Evolutionary conservation across 2,888 invertebrate species (phyloP).

Genomic region (Poecilobothrus nobilitatus): DNA sequence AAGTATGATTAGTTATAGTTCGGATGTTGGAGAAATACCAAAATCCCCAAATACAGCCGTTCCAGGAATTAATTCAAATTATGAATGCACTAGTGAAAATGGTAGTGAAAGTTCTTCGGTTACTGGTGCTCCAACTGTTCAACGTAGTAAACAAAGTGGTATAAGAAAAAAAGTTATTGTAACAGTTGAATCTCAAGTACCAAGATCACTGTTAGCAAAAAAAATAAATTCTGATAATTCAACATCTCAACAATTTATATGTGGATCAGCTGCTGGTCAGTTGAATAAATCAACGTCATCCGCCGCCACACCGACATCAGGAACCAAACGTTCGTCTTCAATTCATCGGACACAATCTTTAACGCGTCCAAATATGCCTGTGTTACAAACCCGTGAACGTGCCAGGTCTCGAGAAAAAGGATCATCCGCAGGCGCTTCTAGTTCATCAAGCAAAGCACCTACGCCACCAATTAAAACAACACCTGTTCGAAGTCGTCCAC

Average conservation of each 20-base stretch:
- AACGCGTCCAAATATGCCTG: conserved; percentile 47
- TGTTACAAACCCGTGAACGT: conserved; percentile 50
- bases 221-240: conserved; percentile 12
- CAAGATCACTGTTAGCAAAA: conserved; percentile 14
- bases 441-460: conserved; percentile 44
- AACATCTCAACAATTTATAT: neutral
- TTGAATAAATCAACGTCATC: conserved; percentile 44
- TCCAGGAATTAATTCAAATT: conserved; percentile 27
- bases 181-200: conserved; percentile 42
- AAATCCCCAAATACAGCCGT: conserved; percentile 30
- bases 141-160: conserved; percentile 30
- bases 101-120: conserved; percentile 74
- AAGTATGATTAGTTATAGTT: conserved; percentile 68
- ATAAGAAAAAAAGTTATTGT: conserved; percentile 53
- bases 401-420: conserved; percentile 55
- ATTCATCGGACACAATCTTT: conserved; percentile 49
- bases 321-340: conserved; percentile 44
- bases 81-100: conserved; percentile 52
- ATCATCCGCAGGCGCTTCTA: conserved; percentile 46
- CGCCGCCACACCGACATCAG: conserved; percentile 32
- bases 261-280: conserved; percentile 20
- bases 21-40: conserved; percentile 56
- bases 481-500: conserved; percentile 31
- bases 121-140: conserved; percentile 43
- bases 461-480: conserved; percentile 34